phyloP scores from a whole-genome alignment of 1,140 invertebrate genomes.

The Trachymyrmex septentrionalis region DNA sequence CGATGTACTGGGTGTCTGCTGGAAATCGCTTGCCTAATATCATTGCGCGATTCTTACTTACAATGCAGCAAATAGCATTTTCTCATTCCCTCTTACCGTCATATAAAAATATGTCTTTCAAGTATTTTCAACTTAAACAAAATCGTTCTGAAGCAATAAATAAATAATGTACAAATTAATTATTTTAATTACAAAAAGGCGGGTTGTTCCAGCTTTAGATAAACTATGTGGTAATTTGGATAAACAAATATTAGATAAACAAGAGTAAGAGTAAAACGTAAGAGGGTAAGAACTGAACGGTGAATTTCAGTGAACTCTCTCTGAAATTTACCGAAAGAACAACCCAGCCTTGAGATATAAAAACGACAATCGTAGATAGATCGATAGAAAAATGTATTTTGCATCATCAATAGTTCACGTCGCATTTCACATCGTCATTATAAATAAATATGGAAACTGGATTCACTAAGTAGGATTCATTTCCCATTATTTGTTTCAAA shows the following conservation, averaged over 20 bases:
- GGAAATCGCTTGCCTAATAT: background rate
- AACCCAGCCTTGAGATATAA: background rate
- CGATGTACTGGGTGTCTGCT: slow-evolving; percentile 19
- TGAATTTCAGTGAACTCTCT: too few relatives aligned
- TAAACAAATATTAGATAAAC: too few relatives aligned
- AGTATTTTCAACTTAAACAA: background rate
- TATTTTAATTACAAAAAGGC: background rate
- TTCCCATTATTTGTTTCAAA: background rate
- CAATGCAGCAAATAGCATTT: background rate
- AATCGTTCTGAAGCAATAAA: background rate
- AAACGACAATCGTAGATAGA: background rate
- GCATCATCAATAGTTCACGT: background rate
- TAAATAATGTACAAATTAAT: background rate
- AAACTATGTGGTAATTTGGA: too few relatives aligned
- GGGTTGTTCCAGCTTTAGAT: too few relatives aligned
- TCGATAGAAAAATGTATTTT: background rate
- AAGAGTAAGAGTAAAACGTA: too few relatives aligned
- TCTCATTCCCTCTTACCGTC: background rate
- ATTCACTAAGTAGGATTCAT: background rate
- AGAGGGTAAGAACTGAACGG: too few relatives aligned
- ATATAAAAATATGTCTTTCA: background rate
- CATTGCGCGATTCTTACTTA: background rate
- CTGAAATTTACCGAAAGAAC: too few relatives aligned
- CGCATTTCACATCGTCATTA: background rate
- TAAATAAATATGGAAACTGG: background rate